Base-by-base conservation (phyloP, 2,888 invertebrate species). In the Drosophila mimica region DNA sequence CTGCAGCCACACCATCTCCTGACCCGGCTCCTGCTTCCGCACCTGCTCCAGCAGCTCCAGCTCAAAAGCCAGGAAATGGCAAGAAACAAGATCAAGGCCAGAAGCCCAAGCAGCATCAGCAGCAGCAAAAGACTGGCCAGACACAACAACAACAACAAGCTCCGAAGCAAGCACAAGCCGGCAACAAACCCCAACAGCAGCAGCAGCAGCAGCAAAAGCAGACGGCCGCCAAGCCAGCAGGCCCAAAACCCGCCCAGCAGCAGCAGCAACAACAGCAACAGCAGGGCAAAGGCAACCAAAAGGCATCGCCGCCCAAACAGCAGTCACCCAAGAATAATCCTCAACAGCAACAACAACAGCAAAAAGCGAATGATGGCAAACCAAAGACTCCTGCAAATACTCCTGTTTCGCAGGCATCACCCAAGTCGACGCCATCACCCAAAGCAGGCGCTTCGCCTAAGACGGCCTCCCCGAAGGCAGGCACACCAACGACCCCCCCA, bases 371-470 rank as follows among this genome's bases (percentile, higher is more conserved):
- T 15, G 70, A 72, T 49, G 64, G 62, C 3, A 83, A 85, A 46
- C 73, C 68, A 3, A 76, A 73, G 57, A 81, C 81, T 31, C 74
- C 89, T 9, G 93, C 94, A 30, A 74, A 77, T 46, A 73, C 77
- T 4, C 74, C 74, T 7, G 79, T 73, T 31, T 62, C 75, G 28
- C 73, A 79, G 53, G 31, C 74, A 7, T 72, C 85, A 0, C 66
- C 79, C 9, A 95, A 91, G 91, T 94, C 93, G 49, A 93, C 94
- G 70, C 64, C 82, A 25, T 65, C 83, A 15, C 96, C 96, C 84
- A 84, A 81, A 54, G 64, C 78, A 6, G 61, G 69, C 9, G 77
- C 67, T 31, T 74, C 86, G 17, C 83, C 84, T 5, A 85, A 85
- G 28, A 51, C 79, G 9, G 58, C 79, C 63, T 75, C 87, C 20